Evolutionary conservation across 2,113 vertebrate genomes (phyloP).

Genomic region (Dicentrarchus labrax): DNA sequence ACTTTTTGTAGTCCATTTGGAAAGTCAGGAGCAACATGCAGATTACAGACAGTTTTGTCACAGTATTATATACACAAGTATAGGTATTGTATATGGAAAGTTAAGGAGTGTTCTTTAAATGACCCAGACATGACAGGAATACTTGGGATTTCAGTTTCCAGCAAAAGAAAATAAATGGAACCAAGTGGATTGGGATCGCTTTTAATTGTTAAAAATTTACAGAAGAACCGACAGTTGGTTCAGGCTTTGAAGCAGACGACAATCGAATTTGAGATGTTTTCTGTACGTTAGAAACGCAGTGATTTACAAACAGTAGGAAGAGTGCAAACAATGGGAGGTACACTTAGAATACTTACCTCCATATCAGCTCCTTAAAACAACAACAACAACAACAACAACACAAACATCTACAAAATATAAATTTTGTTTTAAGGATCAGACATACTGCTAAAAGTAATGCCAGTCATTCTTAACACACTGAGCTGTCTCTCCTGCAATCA

Average conservation of each 20-base stretch:
- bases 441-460: constrained; percentile 44
- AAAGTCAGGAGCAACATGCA: neutral
- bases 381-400: too few species aligned
- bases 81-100: neutral
- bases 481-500: neutral
- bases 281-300: constrained; percentile 34
- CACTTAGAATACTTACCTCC: neutral
- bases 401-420: constrained; percentile 59
- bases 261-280: constrained; percentile 35
- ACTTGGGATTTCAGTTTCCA: neutral
- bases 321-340: constrained; percentile 57
- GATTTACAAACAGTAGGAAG: constrained; percentile 61
- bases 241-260: constrained; percentile 37
- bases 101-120: neutral
- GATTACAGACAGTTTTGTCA: neutral
- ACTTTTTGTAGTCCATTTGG: neutral
- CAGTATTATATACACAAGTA: too few species aligned
- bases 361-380: constrained; percentile 48
- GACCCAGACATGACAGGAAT: neutral
- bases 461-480: constrained; percentile 24
- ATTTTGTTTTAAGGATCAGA: constrained; percentile 36
- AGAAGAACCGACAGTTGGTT: constrained; percentile 49
- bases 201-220: constrained; percentile 73
- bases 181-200: constrained; percentile 33
- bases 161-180: neutral